phyloP scores from a whole-genome alignment of 2,113 vertebrate species.

The Ictalurus punctatus region DNA sequence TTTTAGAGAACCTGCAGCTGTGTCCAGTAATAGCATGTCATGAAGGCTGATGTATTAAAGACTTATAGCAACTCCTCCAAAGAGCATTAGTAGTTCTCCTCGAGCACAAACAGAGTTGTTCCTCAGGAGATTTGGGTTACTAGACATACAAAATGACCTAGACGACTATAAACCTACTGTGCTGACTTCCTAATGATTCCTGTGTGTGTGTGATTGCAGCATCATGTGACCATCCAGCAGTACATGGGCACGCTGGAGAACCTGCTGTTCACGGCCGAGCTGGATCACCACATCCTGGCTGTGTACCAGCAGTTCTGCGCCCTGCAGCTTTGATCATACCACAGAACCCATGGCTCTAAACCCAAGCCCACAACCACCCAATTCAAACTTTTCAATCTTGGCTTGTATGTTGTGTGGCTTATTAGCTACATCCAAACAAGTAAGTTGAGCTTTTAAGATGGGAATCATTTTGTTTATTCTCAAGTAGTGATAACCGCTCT shows the following conservation, averaged over 20 bases:
- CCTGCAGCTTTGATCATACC: constrained; percentile 81
- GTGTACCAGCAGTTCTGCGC: constrained; percentile 99
- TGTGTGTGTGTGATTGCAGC: constrained; percentile 70
- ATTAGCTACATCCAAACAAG: constrained; percentile 25
- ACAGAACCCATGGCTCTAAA: background rate
- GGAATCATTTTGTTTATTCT: constrained; percentile 14
- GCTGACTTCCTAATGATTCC: background rate
- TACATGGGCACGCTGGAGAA: constrained; percentile 98
- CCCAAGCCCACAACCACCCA: background rate
- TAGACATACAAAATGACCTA: background rate
- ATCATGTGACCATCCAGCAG: constrained; percentile 96
- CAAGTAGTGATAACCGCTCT: constrained; percentile 40
- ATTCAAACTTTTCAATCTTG: constrained; percentile 20
- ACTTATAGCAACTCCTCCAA: background rate
- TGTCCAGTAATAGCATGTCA: background rate
- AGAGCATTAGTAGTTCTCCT: background rate
- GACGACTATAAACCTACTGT: background rate
- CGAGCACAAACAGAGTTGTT: background rate
- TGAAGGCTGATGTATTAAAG: background rate
- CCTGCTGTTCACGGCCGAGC: constrained; percentile 94
- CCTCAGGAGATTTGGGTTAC: no score
- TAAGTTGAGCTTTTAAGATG: constrained; percentile 31
- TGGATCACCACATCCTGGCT: constrained; percentile 94
- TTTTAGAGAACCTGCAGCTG: background rate
- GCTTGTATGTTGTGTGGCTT: constrained; percentile 46